These are phyloP conservation scores for Pristionchus fissidentatus DNA, from an alignment of 2,888 invertebrate species.

Conservation along the genomic window DNA sequence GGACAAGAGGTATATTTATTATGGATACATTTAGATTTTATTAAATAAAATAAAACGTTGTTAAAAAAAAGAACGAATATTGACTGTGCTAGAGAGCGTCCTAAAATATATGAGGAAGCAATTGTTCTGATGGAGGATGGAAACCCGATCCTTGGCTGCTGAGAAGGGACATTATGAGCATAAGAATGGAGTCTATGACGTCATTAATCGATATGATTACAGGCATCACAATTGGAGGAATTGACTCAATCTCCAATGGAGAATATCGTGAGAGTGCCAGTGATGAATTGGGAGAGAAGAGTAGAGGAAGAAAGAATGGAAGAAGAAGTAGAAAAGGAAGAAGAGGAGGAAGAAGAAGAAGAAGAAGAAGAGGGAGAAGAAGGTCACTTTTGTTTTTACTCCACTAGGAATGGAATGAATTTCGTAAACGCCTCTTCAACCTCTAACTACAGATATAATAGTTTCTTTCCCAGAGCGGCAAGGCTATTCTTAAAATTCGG, in stretches of 20 bases:
- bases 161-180: no score
- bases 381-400: neutral
- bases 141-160: no score
- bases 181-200: no score
- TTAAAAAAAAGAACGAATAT: neutral
- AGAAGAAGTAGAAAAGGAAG: neutral
- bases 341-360: slow-evolving; percentile 19
- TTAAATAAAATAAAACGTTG: neutral
- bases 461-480: no score
- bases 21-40: neutral
- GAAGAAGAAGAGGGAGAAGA: neutral
- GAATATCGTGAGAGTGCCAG: neutral
- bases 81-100: no score
- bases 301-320: neutral
- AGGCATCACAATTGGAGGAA: slow-evolving; percentile 42
- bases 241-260: slow-evolving; percentile 10
- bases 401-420: no score
- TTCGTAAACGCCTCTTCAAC: no score
- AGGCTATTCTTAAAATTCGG: neutral
- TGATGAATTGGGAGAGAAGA: slow-evolving; percentile 33
- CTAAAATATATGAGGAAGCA: no score
- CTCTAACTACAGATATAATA: no score
- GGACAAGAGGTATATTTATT: slow-evolving; percentile 53
- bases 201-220: no score
- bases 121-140: no score